phyloP scores from a whole-genome alignment of 2,888 invertebrate genomes.

The Heliconius charithonia region DNA sequence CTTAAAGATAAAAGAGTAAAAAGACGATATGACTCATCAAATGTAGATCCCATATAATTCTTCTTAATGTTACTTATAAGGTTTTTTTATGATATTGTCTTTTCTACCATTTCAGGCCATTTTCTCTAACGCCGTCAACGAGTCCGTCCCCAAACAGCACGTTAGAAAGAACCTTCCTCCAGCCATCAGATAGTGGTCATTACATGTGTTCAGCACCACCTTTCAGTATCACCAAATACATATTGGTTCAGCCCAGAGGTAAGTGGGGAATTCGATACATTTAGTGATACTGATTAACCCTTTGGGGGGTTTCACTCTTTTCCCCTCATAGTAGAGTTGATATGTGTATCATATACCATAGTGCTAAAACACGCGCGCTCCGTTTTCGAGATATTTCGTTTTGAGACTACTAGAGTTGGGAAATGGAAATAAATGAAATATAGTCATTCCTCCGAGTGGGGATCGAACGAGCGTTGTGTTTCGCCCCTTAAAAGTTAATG shows the following conservation, averaged over 20 bases:
- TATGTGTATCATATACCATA: too few relatives aligned
- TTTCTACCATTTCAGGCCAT: constrained; percentile 53
- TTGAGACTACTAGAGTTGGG: too few relatives aligned
- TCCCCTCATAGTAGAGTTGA: too few relatives aligned
- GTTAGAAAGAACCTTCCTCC: constrained; percentile 56
- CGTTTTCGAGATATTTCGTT: too few relatives aligned
- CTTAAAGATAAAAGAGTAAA: too few relatives aligned
- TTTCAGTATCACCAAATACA: constrained; percentile 70
- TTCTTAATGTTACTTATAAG: not conserved
- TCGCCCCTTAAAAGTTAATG: too few relatives aligned
- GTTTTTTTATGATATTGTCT: not conserved
- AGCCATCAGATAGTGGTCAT: constrained; percentile 65
- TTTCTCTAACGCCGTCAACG: constrained; percentile 52
- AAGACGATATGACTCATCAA: too few relatives aligned
- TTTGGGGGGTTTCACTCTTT: not conserved
- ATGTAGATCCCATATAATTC: too few relatives aligned
- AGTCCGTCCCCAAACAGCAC: constrained; percentile 54
- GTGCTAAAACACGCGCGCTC: too few relatives aligned
- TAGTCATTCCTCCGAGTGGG: too few relatives aligned
- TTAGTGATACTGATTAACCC: not conserved
- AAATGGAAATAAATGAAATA: too few relatives aligned
- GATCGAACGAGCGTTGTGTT: too few relatives aligned
- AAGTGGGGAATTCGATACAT: constrained; percentile 27
- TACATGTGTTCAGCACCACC: constrained; percentile 77
- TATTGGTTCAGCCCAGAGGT: constrained; percentile 70